phyloP scores from a whole-genome alignment of 2,797 vertebrate species.

The Tenualosa ilisha region DNA sequence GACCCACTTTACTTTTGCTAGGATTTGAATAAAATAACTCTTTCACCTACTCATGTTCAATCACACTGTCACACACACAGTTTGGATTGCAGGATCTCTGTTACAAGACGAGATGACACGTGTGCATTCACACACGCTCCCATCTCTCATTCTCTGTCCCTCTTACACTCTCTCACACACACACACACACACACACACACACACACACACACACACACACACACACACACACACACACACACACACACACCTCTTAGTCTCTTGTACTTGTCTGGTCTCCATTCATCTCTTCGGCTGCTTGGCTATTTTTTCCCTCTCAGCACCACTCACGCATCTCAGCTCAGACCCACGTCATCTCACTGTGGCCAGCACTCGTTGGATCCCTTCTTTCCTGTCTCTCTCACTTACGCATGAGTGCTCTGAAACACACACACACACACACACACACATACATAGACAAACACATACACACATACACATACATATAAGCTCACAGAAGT shows the following conservation, averaged over 20 bases:
- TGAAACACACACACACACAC: not conserved
- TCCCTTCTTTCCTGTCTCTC: not conserved
- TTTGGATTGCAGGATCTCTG: too few relatives aligned
- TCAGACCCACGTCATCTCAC: not conserved
- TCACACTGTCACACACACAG: not conserved
- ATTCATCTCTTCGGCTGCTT: not conserved
- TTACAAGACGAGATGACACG: too few relatives aligned
- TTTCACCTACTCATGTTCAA: not conserved
- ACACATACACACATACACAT: not conserved
- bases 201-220: not conserved
- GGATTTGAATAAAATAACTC: not conserved
- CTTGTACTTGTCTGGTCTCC: not conserved
- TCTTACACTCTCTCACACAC: too few relatives aligned
- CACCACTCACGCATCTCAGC: not conserved
- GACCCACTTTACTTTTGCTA: not conserved
- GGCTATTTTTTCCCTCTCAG: not conserved
- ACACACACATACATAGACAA: not conserved
- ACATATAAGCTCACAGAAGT: not conserved
- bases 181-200: not conserved
- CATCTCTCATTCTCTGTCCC: not conserved
- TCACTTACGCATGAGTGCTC: not conserved
- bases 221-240: not conserved
- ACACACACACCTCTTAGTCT: not conserved
- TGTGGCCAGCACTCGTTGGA: not conserved
- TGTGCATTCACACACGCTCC: too few relatives aligned